phyloP scores from a whole-genome alignment of 2,113 vertebrate genomes.

The Pteropus alecto region DNA sequence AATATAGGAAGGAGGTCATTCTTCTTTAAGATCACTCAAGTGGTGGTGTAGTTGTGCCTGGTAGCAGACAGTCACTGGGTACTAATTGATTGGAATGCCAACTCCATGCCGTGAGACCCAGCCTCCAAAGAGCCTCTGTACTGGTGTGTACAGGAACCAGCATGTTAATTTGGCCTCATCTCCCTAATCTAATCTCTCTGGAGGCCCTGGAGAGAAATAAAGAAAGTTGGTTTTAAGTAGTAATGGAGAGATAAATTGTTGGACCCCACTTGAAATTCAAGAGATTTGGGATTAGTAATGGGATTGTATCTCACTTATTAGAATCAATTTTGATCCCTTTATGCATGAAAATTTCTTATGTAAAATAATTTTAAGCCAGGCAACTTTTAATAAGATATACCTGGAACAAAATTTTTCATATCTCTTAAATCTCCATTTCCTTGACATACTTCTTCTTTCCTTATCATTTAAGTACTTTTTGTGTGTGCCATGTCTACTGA shows the following conservation, averaged over 20 bases:
- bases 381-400: slow-evolving; percentile 31
- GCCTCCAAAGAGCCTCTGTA: background rate
- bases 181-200: background rate
- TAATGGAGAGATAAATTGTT: background rate
- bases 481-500: background rate
- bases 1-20: background rate
- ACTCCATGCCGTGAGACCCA: background rate
- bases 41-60: background rate
- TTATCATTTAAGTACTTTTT: background rate
- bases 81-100: background rate
- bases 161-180: background rate
- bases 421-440: background rate
- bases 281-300: background rate
- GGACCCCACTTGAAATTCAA: background rate
- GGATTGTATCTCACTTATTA: background rate
- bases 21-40: background rate
- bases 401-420: background rate
- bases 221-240: background rate
- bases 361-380: background rate
- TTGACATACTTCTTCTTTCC: background rate
- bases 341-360: slow-evolving; percentile 22
- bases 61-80: fast-evolving
- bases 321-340: slow-evolving; percentile 26
- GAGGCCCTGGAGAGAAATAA: background rate
- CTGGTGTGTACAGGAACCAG: background rate